Percentiles rank a stretch among this genome's conserved stretches.
Conservation (phyloP, 2,888 invertebrate species). For the Cerastis rubricosa region DNA sequence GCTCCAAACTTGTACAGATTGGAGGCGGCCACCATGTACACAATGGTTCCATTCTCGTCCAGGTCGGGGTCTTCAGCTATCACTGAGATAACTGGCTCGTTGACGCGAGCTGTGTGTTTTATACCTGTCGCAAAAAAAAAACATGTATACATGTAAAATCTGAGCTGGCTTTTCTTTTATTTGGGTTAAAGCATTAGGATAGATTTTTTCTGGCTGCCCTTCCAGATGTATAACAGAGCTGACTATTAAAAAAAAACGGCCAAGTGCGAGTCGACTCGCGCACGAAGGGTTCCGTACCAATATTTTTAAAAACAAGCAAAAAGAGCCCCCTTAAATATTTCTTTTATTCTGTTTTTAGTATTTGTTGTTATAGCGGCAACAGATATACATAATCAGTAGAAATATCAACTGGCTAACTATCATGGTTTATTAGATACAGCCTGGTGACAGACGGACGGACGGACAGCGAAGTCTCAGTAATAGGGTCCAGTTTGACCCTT, state of each 20-base stretch:
- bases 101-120: conserved; percentile 94
- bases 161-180: neutral
- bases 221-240: neutral
- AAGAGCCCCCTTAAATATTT: no score
- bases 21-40: conserved; percentile 95
- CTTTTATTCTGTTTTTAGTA: no score
- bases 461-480: no score
- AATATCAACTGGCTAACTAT: no score
- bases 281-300: no score
- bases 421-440: no score
- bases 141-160: neutral
- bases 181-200: neutral
- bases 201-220: neutral
- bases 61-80: conserved; percentile 96
- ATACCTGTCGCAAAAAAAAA: conserved; percentile 90
- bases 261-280: no score
- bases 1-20: conserved; percentile 95
- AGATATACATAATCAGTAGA: no score
- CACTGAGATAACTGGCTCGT: conserved; percentile 94
- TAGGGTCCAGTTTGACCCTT: no score
- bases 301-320: no score
- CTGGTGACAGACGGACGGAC: no score
- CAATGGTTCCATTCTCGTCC: conserved; percentile 95
- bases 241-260: neutral
- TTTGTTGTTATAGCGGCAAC: no score